Conservation (phyloP, 2,113 vertebrate genomes). For the Nesospiza acunhae region DNA sequence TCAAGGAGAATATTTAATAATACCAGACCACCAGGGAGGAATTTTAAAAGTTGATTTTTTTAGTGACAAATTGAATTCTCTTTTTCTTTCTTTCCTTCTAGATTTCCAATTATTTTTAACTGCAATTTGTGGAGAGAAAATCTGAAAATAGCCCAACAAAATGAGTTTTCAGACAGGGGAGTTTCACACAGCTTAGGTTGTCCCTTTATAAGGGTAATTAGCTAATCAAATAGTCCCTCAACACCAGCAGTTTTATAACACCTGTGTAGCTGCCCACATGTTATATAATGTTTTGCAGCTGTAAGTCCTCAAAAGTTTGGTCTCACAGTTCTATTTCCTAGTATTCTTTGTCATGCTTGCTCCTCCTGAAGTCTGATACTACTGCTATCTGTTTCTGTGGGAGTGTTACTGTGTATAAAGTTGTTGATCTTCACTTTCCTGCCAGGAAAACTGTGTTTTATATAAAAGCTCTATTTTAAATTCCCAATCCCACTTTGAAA, state of each 20-base stretch:
- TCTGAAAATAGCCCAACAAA: conserved; percentile 51
- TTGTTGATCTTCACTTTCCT: neutral
- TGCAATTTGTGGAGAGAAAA: conserved; percentile 64
- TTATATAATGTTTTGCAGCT: conserved; percentile 53
- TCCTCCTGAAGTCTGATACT: neutral
- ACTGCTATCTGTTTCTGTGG: neutral
- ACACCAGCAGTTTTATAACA: conserved; percentile 72
- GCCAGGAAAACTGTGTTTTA: neutral
- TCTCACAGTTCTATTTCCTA: neutral
- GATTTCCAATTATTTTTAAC: conserved; percentile 75
- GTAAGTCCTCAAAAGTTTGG: conserved; percentile 10
- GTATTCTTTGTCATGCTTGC: neutral
- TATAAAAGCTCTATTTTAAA: neutral
- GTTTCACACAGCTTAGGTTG: conserved; percentile 65
- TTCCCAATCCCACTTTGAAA: conserved; percentile 1
- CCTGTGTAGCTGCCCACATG: conserved; percentile 50
- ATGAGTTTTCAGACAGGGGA: conserved; percentile 55
- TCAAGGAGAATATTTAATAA: conserved; percentile 83
- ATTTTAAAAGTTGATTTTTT: conserved; percentile 77
- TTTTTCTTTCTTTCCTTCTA: conserved; percentile 26
- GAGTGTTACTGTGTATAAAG: neutral
- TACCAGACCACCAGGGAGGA: conserved; percentile 78
- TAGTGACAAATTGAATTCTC: conserved; percentile 76
- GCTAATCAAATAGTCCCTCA: conserved; percentile 73
- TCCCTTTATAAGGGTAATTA: conserved; percentile 73